Evolutionary conservation across 1,140 invertebrate species (phyloP).

Genomic region (Bombus sibiricus): DNA sequence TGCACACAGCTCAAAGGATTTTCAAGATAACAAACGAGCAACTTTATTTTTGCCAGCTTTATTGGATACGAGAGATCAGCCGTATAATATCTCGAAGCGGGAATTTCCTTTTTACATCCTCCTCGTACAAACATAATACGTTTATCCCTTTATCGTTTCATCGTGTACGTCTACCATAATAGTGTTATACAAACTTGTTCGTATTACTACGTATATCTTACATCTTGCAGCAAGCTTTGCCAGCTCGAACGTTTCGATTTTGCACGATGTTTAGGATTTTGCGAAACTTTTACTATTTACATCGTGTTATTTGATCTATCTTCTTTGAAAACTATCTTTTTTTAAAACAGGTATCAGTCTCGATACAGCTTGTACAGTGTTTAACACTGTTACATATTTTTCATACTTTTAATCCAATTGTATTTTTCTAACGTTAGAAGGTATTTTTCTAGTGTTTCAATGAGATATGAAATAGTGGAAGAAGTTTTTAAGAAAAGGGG

Average conservation of each 20-base stretch:
- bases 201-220: background rate
- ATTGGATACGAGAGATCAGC: constrained; percentile 7
- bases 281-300: background rate
- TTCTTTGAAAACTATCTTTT: background rate
- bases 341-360: background rate
- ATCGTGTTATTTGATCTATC: background rate
- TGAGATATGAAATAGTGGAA: no score
- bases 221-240: background rate
- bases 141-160: constrained; percentile 2
- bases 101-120: background rate
- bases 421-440: no score
- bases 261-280: background rate
- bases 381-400: background rate
- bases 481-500: no score
- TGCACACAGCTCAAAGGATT: background rate
- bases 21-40: background rate
- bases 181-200: background rate
- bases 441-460: no score
- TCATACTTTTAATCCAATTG: no score
- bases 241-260: background rate
- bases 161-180: background rate
- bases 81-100: constrained; percentile 18
- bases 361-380: background rate
- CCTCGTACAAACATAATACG: background rate
- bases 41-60: constrained; percentile 1